Conservation (phyloP, 2,888 invertebrate species). For the Cephalotes varians region DNA sequence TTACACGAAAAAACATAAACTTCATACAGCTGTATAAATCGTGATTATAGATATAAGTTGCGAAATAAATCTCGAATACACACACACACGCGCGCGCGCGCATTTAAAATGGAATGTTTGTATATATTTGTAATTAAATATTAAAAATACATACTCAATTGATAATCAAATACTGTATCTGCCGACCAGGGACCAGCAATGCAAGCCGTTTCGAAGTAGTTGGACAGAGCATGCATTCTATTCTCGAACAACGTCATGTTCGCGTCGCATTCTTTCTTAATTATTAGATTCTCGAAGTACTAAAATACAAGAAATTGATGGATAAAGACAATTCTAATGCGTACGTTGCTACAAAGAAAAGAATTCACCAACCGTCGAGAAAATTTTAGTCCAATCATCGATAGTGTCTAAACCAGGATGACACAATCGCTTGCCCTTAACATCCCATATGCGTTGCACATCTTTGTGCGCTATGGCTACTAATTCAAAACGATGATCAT, state of each 20-base stretch:
- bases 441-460: slow-evolving; percentile 88
- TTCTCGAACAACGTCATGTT: slow-evolving; percentile 91
- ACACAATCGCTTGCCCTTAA: slow-evolving; percentile 91
- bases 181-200: slow-evolving; percentile 95
- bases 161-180: slow-evolving; percentile 88
- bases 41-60: too few species aligned
- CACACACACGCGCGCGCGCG: neutral
- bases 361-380: slow-evolving; percentile 89
- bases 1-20: neutral
- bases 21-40: neutral
- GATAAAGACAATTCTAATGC: neutral
- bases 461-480: slow-evolving; percentile 89
- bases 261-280: slow-evolving; percentile 91
- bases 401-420: slow-evolving; percentile 93
- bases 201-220: slow-evolving; percentile 93
- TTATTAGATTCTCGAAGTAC: slow-evolving; percentile 91
- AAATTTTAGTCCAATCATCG: slow-evolving; percentile 91
- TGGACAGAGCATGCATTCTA: slow-evolving; percentile 90
- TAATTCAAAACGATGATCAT: slow-evolving; percentile 85
- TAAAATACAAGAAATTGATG: slow-evolving; percentile 81
- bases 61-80: neutral
- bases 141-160: slow-evolving; percentile 91
- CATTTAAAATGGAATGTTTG: neutral
- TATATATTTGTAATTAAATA: slow-evolving; percentile 83
- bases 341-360: neutral